Conservation (phyloP, 2,888 invertebrate species). For the Fissipunctia ypsillon region DNA sequence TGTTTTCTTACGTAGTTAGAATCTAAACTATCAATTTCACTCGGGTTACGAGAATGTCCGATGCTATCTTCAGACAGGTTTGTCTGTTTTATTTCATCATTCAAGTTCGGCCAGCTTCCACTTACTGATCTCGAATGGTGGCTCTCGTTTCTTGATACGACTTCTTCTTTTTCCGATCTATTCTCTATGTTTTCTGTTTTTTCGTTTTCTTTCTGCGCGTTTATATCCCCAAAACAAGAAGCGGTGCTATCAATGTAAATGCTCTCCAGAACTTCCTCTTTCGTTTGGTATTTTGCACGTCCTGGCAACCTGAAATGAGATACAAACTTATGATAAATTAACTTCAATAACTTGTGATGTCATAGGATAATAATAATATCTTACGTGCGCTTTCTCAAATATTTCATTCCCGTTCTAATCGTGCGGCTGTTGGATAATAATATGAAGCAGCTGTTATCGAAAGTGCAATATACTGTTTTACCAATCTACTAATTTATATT, state of each 20-base stretch:
- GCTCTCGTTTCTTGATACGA: constrained; percentile 81
- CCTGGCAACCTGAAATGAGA: constrained; percentile 85
- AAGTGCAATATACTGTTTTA: constrained; percentile 9
- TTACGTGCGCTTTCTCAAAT: not conserved
- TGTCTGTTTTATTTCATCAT: constrained; percentile 84
- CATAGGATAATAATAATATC: not conserved
- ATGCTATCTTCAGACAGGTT: constrained; percentile 88
- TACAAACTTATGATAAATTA: constrained; percentile 21
- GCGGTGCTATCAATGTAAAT: constrained; percentile 89
- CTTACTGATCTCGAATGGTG: constrained; percentile 83
- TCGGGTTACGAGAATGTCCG: constrained; percentile 87
- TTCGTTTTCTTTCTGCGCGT: constrained; percentile 83
- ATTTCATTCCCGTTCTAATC: not conserved
- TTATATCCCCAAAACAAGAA: constrained; percentile 89
- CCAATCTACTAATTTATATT: not conserved
- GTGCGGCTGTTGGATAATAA: not conserved
- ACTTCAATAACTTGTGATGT: not conserved
- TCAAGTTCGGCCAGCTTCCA: constrained; percentile 88
- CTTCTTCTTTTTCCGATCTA: constrained; percentile 83
- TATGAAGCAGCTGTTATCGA: not conserved
- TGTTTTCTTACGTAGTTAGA: constrained; percentile 91
- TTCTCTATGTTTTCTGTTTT: constrained; percentile 76
- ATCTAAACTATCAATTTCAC: constrained; percentile 91
- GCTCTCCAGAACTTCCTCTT: constrained; percentile 88
- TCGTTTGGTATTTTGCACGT: constrained; percentile 88